Percentiles rank a stretch among this genome's conserved stretches.
phyloP scores from a whole-genome alignment of 1,140 invertebrate genomes.

The Sitophilus oryzae region DNA sequence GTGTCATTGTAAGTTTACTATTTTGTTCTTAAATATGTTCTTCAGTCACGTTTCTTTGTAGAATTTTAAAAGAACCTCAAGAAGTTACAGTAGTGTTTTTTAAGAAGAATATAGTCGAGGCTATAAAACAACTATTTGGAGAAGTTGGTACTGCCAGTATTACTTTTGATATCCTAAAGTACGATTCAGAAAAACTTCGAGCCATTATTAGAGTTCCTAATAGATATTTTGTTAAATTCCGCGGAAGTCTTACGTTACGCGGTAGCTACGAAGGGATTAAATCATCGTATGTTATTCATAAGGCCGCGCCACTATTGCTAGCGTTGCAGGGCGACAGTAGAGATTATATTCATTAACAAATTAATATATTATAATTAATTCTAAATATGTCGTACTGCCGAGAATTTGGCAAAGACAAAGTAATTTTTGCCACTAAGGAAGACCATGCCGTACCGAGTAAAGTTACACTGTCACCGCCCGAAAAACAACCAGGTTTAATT shows the following conservation, averaged over 20 bases:
- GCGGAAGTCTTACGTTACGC: slow-evolving; percentile 52
- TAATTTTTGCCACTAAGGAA: slow-evolving; percentile 78
- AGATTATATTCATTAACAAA: slow-evolving; percentile 37
- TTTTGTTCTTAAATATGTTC: slow-evolving; percentile 3
- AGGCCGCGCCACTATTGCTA: slow-evolving; percentile 47
- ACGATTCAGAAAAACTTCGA: slow-evolving; percentile 43
- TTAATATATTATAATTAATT: background rate
- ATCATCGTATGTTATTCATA: slow-evolving; percentile 53
- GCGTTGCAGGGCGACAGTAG: slow-evolving; percentile 41
- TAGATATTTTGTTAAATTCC: slow-evolving; percentile 51
- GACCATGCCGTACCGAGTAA: slow-evolving; percentile 68
- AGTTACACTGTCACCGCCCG: slow-evolving; percentile 65
- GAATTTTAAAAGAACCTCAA: slow-evolving; percentile 45
- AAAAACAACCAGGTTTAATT: slow-evolving; percentile 73
- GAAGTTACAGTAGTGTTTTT: slow-evolving; percentile 48
- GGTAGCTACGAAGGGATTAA: slow-evolving; percentile 48
- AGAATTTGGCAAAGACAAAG: slow-evolving; percentile 67
- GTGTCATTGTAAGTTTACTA: slow-evolving; percentile 44
- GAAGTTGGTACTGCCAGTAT: slow-evolving; percentile 49
- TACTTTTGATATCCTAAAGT: slow-evolving; percentile 55
- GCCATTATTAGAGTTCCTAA: slow-evolving; percentile 54
- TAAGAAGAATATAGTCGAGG: slow-evolving; percentile 53
- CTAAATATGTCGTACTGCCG: slow-evolving; percentile 48
- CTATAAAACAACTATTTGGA: slow-evolving; percentile 53
- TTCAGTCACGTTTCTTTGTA: slow-evolving; percentile 40